A percentile compares a stretch with the other conserved stretches of the same genome.
Conservation (phyloP, 2,888 invertebrate genomes). For the Diaprepes abbreviatus region DNA sequence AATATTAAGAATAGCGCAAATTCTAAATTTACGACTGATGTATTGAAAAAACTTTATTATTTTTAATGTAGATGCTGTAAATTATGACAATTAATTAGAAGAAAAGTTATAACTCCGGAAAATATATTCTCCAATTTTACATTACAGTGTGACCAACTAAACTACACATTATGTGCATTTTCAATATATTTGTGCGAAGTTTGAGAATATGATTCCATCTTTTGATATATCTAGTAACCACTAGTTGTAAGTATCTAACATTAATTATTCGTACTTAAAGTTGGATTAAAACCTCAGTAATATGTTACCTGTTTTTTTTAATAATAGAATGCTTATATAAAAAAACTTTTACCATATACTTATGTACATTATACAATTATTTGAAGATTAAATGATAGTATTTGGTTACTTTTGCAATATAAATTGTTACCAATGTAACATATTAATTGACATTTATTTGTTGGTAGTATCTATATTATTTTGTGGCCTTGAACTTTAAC, state of each 20-base stretch:
- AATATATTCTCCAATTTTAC: constrained; percentile 4
- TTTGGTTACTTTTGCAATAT: too few relatives aligned
- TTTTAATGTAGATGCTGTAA: constrained; percentile 10
- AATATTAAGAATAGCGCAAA: constrained; percentile 12
- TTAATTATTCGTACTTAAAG: constrained; percentile 3
- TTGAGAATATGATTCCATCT: not conserved
- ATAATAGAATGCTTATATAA: not conserved
- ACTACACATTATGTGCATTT: not conserved
- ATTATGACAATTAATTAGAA: constrained; percentile 3
- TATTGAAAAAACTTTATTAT: constrained; percentile 2
- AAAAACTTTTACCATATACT: too few relatives aligned
- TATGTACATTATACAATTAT: too few relatives aligned
- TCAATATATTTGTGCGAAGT: not conserved
- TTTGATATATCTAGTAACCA: not conserved
- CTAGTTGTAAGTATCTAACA: not conserved
- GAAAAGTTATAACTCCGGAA: not conserved
- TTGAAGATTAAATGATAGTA: too few relatives aligned
- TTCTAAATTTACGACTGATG: constrained; percentile 24
- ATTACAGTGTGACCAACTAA: too few relatives aligned
- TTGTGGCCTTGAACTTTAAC: too few relatives aligned
- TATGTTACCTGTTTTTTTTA: not conserved
- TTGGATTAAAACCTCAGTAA: not conserved
- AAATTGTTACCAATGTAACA: too few relatives aligned
- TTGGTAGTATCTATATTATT: too few relatives aligned
- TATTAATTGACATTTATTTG: too few relatives aligned